phyloP scores from a whole-genome alignment of 1,140 invertebrate genomes.

The Protaetia brevitarsis region DNA sequence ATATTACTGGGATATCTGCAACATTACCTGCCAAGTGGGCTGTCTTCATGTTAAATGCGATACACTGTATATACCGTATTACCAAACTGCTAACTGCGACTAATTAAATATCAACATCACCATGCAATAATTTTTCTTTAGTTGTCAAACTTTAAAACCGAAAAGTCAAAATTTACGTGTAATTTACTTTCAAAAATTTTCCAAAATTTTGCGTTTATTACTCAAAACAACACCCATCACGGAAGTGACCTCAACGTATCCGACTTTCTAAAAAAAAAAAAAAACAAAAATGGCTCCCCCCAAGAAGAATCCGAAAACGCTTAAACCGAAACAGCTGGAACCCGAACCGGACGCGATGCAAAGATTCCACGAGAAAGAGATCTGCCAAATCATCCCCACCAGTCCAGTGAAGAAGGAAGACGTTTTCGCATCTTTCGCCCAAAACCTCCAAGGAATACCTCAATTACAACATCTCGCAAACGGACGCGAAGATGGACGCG shows the following conservation, averaged over 20 bases:
- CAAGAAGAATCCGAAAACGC: neutral
- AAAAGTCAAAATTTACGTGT: neutral
- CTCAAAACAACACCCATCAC: neutral
- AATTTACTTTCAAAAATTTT: neutral
- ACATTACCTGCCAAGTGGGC: no score
- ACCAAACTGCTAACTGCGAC: no score
- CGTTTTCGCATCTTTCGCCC: slow-evolving; percentile 30
- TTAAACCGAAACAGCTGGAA: neutral
- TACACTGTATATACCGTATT: no score
- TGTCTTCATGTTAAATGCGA: no score
- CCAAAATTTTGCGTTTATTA: slow-evolving; percentile 5
- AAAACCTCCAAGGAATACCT: slow-evolving; percentile 25
- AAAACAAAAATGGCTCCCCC: neutral
- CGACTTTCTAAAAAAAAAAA: no score
- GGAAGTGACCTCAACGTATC: no score
- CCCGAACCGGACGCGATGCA: slow-evolving; percentile 1
- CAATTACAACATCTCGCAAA: slow-evolving; percentile 41
- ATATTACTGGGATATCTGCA: no score
- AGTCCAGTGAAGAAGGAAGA: slow-evolving; percentile 24
- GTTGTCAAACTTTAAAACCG: neutral
- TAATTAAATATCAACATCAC: no score
- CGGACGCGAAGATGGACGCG: slow-evolving; percentile 34
- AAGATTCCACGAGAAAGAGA: neutral
- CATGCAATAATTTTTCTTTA: neutral
- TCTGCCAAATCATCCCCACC: slow-evolving; percentile 33